Evolutionary conservation across 2,113 vertebrate species (phyloP), one percentile per base, ranked within the genome.

Genomic region (Rhabdomys dilectus): DNA sequence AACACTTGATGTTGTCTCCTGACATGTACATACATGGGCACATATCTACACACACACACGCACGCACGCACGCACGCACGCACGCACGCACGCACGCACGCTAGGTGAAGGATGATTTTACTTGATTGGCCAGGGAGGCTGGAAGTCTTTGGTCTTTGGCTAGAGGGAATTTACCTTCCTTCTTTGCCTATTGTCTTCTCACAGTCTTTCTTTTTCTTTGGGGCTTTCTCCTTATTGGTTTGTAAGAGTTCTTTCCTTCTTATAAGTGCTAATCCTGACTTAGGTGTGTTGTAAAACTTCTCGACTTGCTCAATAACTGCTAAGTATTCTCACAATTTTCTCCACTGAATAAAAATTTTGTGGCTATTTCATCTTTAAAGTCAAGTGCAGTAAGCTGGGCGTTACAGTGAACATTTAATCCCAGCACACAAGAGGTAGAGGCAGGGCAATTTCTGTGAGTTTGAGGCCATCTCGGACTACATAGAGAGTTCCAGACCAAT

Each of bases 271-370:
- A 84, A 66, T 17, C 31, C 19, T 96, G 90, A 24, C 16, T 62
- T 58, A 36, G 39, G 15, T 80, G 70, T 85, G 26, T 7, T 58
- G 31, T 6, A 91, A 31, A 76, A 4, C 76, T 86, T 90, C 68
- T 93, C 89, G 89, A 56, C 58, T 76, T 80, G 64, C 89, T 93
- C 88, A 88, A 64, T 84, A 66, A 84, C 7, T 12, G n/a, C 86
- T 9, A 72, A 75, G 51, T 82, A 9, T 82, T 89, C 75, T 77
- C 88, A 78, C 29, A 62, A n/a, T 64, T 94, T 51, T 51, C 39
- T 72, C 56, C 51, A 48, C 12, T 93, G 36, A 31, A 78, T 81
- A n/a, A 84, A 89, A 78, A 19, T 17, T 84, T 53, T 68, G 22
- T 15, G 48, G 16, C n/a, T 21, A 34, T 56, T 89, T 95, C 45